Conservation (phyloP, 2,797 vertebrate genomes). For the Podargus strigoides region DNA sequence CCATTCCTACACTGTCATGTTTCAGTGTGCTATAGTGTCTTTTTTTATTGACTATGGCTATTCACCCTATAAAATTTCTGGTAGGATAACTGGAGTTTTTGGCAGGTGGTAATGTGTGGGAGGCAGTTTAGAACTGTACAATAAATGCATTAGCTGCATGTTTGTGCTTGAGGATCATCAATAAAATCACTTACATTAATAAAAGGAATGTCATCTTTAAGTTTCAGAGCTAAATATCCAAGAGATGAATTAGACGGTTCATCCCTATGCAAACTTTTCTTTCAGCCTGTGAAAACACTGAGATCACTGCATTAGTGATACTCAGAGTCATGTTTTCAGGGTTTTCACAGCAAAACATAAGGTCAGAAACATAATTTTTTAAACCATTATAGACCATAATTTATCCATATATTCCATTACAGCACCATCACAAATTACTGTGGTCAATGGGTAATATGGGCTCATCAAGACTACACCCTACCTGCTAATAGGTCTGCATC, state of each 20-base stretch:
- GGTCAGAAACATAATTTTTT: neutral
- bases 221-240: slow-evolving; percentile 14
- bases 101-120: neutral
- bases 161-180: slow-evolving; percentile 19
- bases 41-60: neutral
- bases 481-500: neutral
- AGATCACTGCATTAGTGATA: neutral
- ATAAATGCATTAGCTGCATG: slow-evolving; percentile 1
- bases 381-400: neutral
- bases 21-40: neutral
- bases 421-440: neutral
- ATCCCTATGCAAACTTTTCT: neutral
- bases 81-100: neutral
- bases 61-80: neutral
- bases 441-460: neutral
- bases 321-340: neutral
- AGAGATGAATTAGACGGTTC: neutral
- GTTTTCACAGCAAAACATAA: neutral
- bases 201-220: neutral
- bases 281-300: neutral
- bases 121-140: neutral
- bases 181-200: neutral
- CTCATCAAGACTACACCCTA: neutral
- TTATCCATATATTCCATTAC: neutral
- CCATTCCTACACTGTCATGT: neutral